These are phyloP conservation scores for Probaryconus sp. DNA, from an alignment of 1,140 invertebrate genomes.

Conservation along the genomic window DNA sequence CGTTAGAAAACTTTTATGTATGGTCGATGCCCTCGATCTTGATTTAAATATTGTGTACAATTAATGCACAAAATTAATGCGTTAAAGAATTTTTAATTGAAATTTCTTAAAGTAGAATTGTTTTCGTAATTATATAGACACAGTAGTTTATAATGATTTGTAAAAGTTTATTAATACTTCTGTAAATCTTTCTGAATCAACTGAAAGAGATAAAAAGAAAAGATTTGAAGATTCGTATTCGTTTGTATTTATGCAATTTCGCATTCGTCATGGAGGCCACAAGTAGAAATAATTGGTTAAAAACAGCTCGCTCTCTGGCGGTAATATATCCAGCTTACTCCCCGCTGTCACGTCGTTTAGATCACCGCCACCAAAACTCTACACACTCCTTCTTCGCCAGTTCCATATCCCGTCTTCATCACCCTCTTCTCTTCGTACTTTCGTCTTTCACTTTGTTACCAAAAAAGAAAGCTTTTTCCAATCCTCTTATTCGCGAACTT, in stretches of 20 bases:
- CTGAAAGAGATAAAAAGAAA: too few relatives aligned
- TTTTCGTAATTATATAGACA: too few relatives aligned
- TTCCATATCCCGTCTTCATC: conserved; percentile 24
- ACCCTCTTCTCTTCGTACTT: conserved; percentile 43
- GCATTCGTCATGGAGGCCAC: conserved; percentile 75
- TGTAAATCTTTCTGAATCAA: too few relatives aligned
- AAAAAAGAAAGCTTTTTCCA: conserved; percentile 1
- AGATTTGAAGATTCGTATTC: too few relatives aligned
- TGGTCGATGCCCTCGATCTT: conserved; percentile 29
- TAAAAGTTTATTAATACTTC: too few relatives aligned
- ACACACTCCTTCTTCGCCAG: conserved; percentile 43
- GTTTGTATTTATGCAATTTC: conserved; percentile 55
- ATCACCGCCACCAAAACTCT: conserved; percentile 73
- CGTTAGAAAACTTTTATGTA: conserved; percentile 33
- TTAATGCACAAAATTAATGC: too few relatives aligned
- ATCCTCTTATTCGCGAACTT: not conserved
- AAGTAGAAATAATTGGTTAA: conserved; percentile 79
- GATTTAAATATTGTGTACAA: conserved; percentile 32
- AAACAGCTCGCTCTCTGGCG: conserved; percentile 74
- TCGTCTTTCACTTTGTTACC: conserved; percentile 23
- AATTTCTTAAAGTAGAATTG: too few relatives aligned
- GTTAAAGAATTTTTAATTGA: too few relatives aligned
- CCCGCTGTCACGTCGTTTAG: conserved; percentile 76
- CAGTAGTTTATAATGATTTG: too few relatives aligned
- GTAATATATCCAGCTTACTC: conserved; percentile 78